Percentiles rank a stretch among this genome's conserved stretches.
Conservation (phyloP, 2,888 invertebrate genomes). For the Dilophus febrilis region DNA sequence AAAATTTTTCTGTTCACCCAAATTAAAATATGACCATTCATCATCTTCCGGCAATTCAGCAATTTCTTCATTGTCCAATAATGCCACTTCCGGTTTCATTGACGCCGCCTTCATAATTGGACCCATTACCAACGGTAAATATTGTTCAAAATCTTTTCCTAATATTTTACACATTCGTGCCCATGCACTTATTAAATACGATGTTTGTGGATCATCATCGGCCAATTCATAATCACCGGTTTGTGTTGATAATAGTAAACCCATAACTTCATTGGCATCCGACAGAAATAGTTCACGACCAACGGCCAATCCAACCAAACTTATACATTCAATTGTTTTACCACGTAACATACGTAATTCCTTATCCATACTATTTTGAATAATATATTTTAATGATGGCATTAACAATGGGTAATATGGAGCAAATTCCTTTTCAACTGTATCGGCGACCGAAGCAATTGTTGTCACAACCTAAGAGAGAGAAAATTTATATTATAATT, state of each 20-base stretch:
- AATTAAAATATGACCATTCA: constrained; percentile 80
- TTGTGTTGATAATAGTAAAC: constrained; percentile 79
- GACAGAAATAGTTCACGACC: constrained; percentile 69
- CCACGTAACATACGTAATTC: constrained; percentile 85
- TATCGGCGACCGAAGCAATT: constrained; percentile 95
- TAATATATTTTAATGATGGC: constrained; percentile 93
- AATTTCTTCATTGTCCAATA: constrained; percentile 66
- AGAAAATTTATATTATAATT: constrained; percentile 8
- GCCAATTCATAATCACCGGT: constrained; percentile 66
- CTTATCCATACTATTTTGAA: constrained; percentile 76
- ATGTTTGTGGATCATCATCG: constrained; percentile 93
- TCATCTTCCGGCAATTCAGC: constrained; percentile 63
- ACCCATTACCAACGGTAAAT: constrained; percentile 78
- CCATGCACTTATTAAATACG: constrained; percentile 98
- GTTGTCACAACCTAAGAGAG: constrained; percentile 66
- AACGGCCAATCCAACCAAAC: constrained; percentile 82
- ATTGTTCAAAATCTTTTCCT: constrained; percentile 70
- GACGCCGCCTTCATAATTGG: constrained; percentile 75
- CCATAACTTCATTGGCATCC: constrained; percentile 93
- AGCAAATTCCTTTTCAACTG: constrained; percentile 90
- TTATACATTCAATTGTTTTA: constrained; percentile 98
- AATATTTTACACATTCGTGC: constrained; percentile 95
- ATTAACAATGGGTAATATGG: constrained; percentile 84
- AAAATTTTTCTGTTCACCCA: constrained; percentile 83
- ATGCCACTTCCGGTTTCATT: constrained; percentile 75